Conservation (phyloP, 2,888 invertebrate genomes). For the Baronia brevicornis region DNA sequence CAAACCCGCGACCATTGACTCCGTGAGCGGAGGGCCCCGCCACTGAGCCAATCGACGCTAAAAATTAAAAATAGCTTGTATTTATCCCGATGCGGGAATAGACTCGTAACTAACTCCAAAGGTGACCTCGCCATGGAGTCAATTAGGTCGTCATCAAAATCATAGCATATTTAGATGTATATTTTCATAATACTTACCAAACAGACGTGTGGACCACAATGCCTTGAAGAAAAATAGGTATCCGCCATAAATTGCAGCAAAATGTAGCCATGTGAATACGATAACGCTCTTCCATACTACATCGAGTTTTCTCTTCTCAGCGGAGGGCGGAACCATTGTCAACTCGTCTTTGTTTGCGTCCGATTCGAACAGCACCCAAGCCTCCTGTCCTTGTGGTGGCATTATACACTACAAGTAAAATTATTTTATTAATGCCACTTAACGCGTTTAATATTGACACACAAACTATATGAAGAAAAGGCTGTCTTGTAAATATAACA, state of each 20-base stretch:
- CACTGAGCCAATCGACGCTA: no score
- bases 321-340: constrained; percentile 43
- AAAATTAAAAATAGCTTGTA: no score
- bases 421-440: background rate
- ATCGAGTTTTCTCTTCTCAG: constrained; percentile 73
- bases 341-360: constrained; percentile 41
- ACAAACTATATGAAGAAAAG: no score
- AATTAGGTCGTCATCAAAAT: no score
- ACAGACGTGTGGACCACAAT: constrained; percentile 79
- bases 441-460: no score
- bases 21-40: no score
- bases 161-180: background rate
- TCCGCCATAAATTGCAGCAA: constrained; percentile 82
- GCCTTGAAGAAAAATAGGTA: constrained; percentile 84
- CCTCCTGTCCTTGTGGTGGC: constrained; percentile 58
- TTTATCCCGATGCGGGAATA: background rate
- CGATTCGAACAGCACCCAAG: constrained; percentile 56
- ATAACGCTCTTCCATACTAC: constrained; percentile 90
- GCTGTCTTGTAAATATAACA: no score
- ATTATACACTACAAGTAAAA: constrained; percentile 33
- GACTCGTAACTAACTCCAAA: no score
- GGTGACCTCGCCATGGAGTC: no score
- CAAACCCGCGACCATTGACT: no score
- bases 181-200: constrained; percentile 80
- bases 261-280: constrained; percentile 81